phyloP scores from a whole-genome alignment of 2,797 vertebrate genomes.

The Anisognathus igniventris region DNA sequence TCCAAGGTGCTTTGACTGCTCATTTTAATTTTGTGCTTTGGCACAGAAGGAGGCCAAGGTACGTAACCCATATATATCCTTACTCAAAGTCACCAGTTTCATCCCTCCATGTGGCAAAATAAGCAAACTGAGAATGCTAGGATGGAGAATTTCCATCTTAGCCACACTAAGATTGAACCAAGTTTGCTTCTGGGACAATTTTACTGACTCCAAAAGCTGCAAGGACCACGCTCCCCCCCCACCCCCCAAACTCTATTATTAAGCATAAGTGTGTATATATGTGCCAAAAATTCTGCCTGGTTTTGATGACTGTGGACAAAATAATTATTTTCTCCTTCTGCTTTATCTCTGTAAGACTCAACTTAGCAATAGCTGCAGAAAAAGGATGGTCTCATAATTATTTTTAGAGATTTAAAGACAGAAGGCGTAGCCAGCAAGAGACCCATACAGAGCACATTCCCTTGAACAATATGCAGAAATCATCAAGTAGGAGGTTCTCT shows the following conservation, averaged over 20 bases:
- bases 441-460: neutral
- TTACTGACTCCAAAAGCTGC: neutral
- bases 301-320: neutral
- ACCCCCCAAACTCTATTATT: neutral
- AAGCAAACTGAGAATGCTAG: neutral
- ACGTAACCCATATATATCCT: neutral
- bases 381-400: neutral
- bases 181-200: neutral
- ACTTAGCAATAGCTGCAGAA: neutral
- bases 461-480: neutral
- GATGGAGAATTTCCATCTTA: neutral
- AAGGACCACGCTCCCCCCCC: fast-evolving
- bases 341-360: neutral
- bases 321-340: neutral
- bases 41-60: neutral
- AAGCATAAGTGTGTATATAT: neutral
- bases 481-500: neutral
- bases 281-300: neutral
- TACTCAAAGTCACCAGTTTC: neutral
- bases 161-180: neutral
- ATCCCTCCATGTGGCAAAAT: neutral
- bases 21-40: neutral
- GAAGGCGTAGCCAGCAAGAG: neutral
- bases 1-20: neutral
- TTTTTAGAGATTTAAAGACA: neutral